phyloP scores from a whole-genome alignment of 1,140 invertebrate genomes.

The Aphaenogaster rudis region DNA sequence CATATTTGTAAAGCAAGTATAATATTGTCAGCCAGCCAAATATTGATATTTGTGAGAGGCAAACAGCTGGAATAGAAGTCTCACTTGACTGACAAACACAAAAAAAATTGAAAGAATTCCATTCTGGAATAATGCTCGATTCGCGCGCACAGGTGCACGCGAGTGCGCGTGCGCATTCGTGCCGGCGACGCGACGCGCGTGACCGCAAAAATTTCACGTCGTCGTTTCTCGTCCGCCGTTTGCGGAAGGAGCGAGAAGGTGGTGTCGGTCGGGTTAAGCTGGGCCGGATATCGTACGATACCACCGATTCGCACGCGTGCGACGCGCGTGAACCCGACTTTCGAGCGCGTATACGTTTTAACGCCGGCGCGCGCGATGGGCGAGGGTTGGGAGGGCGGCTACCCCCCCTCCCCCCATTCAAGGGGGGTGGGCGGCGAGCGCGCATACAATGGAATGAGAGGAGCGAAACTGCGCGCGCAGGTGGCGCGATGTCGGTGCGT shows the following conservation, averaged over 20 bases:
- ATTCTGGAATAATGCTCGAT: not conserved
- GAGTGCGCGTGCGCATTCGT: too few species aligned
- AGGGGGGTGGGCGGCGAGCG: not conserved
- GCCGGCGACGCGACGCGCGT: not conserved
- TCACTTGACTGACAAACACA: not conserved
- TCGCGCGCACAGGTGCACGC: not conserved
- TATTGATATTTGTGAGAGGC: not conserved
- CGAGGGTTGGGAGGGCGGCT: too few species aligned
- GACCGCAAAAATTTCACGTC: not conserved
- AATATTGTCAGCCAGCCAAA: not conserved
- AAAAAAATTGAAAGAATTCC: not conserved
- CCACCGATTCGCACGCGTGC: not conserved
- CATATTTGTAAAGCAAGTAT: constrained; percentile 6
- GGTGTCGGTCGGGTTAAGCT: constrained; percentile 41
- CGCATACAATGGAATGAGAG: not conserved
- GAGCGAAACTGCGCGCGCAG: constrained; percentile 82
- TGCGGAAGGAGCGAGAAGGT: not conserved
- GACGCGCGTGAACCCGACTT: not conserved
- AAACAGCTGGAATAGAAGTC: not conserved
- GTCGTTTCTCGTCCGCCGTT: constrained; percentile 10
- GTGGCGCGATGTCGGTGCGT: constrained; percentile 85
- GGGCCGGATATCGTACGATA: constrained; percentile 14
- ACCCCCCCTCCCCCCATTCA: too few species aligned
- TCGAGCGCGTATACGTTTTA: constrained; percentile 29
- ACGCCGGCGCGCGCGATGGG: not conserved